A percentile compares a stretch with the other conserved stretches of the same genome.
Conservation (phyloP, 1,140 invertebrate genomes). For the Micrasema longulum region DNA sequence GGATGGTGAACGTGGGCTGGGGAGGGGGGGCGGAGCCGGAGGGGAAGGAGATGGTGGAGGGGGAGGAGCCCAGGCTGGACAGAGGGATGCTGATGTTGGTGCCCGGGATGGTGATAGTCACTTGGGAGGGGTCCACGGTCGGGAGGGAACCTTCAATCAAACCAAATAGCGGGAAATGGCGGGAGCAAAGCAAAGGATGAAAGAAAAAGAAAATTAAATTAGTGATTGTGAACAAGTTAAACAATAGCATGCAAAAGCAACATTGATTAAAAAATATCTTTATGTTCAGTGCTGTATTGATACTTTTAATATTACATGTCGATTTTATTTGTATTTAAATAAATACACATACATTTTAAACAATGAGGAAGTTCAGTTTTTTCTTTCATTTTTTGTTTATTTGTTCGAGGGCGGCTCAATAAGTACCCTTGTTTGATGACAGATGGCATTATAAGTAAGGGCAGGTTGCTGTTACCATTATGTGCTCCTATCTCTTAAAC, state of each 20-base stretch:
- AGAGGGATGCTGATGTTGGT: constrained; percentile 71
- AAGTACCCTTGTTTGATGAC: no score
- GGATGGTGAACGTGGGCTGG: constrained; percentile 66
- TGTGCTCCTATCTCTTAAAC: no score
- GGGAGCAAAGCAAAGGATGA: constrained; percentile 41
- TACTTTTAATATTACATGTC: no score
- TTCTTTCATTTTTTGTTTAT: no score
- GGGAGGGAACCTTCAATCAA: constrained; percentile 51
- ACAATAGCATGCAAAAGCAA: constrained; percentile 46
- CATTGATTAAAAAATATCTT: constrained; percentile 14
- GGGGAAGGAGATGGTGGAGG: constrained; percentile 44
- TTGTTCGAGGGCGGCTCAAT: no score
- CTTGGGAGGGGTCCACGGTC: constrained; percentile 64
- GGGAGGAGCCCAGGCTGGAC: constrained; percentile 58
- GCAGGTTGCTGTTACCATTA: no score
- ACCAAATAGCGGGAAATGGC: constrained; percentile 44
- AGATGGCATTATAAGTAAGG: no score
- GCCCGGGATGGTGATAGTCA: constrained; percentile 69
- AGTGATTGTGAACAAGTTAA: constrained; percentile 51
- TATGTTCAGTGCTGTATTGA: neutral
- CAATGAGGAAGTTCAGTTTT: no score
- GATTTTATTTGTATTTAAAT: no score
- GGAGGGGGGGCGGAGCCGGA: constrained; percentile 35
- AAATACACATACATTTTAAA: no score
- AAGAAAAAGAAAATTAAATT: constrained; percentile 55